phyloP scores from a whole-genome alignment of 2,888 invertebrate species.

The Clusia tigrina region DNA sequence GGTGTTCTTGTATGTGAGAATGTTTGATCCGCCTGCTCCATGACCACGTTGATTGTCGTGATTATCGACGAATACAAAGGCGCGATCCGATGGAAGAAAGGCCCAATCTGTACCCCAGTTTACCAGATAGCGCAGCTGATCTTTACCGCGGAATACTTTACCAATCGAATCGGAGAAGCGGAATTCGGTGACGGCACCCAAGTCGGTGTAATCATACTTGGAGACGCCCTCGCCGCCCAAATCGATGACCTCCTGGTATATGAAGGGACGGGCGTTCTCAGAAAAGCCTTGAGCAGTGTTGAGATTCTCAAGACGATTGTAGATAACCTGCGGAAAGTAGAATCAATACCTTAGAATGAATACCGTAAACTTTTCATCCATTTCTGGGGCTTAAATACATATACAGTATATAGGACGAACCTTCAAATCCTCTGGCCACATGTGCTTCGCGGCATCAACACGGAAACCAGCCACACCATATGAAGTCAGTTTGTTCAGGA shows the following conservation, averaged over 20 bases:
- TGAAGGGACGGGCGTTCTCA: constrained; percentile 70
- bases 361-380: not conserved
- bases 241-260: constrained; percentile 80
- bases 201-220: constrained; percentile 63
- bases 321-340: constrained; percentile 49
- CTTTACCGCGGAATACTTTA: constrained; percentile 67
- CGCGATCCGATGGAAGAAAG: constrained; percentile 68
- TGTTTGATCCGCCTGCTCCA: constrained; percentile 68
- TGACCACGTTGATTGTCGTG: constrained; percentile 87
- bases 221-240: constrained; percentile 66
- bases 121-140: constrained; percentile 70
- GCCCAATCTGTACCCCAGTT: constrained; percentile 76
- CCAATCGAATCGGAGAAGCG: constrained; percentile 61
- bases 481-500: constrained; percentile 62
- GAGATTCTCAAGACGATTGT: constrained; percentile 69
- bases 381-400: too few species aligned
- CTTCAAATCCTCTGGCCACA: constrained; percentile 79
- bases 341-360: not conserved
- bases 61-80: constrained; percentile 84
- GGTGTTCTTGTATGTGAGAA: constrained; percentile 73
- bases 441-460: constrained; percentile 81
- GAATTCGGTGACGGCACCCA: constrained; percentile 80
- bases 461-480: constrained; percentile 87
- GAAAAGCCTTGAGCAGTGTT: constrained; percentile 72
- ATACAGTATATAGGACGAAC: too few species aligned